A percentile compares a stretch with the other conserved stretches of the same genome.
Conservation (phyloP, 2,888 invertebrate genomes). For the Diloba caeruleocephala region DNA sequence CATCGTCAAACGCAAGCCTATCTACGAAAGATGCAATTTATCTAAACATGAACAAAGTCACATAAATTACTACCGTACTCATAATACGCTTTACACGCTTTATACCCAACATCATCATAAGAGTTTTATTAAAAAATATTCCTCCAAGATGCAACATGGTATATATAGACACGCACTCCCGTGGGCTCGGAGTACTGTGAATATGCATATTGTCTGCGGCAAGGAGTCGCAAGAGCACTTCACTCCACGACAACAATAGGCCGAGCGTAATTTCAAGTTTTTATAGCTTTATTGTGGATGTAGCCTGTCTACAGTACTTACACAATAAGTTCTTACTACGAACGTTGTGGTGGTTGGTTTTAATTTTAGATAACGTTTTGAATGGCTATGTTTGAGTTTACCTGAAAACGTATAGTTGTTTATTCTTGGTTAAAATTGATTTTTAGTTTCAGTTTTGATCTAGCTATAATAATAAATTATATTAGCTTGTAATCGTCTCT, state of each 20-base stretch:
- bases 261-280: slow-evolving; percentile 71
- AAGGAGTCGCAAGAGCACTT: slow-evolving; percentile 68
- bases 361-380: slow-evolving; percentile 44
- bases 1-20: no score
- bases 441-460: no score
- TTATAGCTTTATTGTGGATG: slow-evolving; percentile 65
- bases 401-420: slow-evolving; percentile 3
- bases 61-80: slow-evolving; percentile 18
- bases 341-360: slow-evolving; percentile 40
- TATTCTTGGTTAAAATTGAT: not conserved
- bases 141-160: slow-evolving; percentile 38
- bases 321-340: slow-evolving; percentile 48
- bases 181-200: slow-evolving; percentile 57
- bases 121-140: slow-evolving; percentile 50
- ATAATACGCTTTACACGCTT: not conserved
- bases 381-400: slow-evolving; percentile 4
- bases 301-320: slow-evolving; percentile 45
- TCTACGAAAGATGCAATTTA: no score
- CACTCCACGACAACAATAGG: slow-evolving; percentile 71
- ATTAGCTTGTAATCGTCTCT: no score
- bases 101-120: slow-evolving; percentile 24
- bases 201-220: slow-evolving; percentile 81
- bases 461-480: no score
- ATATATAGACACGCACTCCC: slow-evolving; percentile 39
- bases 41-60: not conserved